Evolutionary conservation across 2,888 invertebrate genomes (phyloP).

Genomic region (Sclerodermus sp.): DNA sequence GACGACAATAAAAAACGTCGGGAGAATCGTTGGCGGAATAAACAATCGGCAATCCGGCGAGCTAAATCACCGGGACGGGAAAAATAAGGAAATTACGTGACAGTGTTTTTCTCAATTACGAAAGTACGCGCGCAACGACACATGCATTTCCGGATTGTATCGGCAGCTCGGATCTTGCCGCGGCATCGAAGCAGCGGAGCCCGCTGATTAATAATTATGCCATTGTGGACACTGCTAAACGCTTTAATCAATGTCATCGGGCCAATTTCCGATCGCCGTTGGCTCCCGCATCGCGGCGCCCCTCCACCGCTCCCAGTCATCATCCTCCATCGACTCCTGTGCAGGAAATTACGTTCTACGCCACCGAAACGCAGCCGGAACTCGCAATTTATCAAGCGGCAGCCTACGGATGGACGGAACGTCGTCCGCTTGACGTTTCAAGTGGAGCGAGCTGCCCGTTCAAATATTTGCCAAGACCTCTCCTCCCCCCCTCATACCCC

Average conservation of each 20-base stretch:
- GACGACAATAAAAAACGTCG: too few relatives aligned
- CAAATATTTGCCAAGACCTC: too few relatives aligned
- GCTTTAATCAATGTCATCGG: constrained; percentile 59
- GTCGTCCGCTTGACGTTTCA: too few relatives aligned
- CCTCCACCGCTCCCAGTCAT: constrained; percentile 21
- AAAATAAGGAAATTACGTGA: too few relatives aligned
- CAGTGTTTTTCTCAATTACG: too few relatives aligned
- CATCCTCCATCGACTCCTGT: constrained; percentile 35
- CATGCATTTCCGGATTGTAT: too few relatives aligned
- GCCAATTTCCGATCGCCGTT: constrained; percentile 56
- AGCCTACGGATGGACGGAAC: constrained; percentile 7
- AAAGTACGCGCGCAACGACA: too few relatives aligned
- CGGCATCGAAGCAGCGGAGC: not conserved
- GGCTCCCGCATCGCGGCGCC: constrained; percentile 27
- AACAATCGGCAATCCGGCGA: too few relatives aligned
- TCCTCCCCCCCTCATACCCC: too few relatives aligned
- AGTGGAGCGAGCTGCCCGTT: too few relatives aligned
- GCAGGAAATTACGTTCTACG: constrained; percentile 54
- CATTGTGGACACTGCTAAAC: constrained; percentile 49
- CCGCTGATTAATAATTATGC: constrained; percentile 55
- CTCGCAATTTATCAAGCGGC: constrained; percentile 56
- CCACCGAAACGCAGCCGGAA: constrained; percentile 54
- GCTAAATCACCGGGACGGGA: too few relatives aligned
- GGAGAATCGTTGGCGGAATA: too few relatives aligned
- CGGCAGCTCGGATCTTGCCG: not conserved